A percentile compares a stretch with the other conserved stretches of the same genome.
These are phyloP conservation scores for Rhinolophus sinicus DNA, from an alignment of 2,113 vertebrate species.

Conservation along the genomic window DNA sequence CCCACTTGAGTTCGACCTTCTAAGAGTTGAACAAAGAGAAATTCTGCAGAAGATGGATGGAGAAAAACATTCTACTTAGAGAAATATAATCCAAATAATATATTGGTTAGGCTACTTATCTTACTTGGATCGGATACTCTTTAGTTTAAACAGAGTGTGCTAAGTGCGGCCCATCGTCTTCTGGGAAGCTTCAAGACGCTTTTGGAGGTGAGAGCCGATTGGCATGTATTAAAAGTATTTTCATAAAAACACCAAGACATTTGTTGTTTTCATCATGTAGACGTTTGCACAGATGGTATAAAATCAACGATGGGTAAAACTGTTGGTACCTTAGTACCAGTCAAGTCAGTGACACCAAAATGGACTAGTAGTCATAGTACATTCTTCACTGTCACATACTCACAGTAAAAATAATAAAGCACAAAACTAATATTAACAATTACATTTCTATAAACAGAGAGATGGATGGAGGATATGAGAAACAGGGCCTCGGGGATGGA, in stretches of 20 bases:
- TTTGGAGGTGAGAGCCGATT: rapidly evolving
- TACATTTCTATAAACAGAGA: neutral
- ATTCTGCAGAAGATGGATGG: neutral
- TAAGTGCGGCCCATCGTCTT: neutral
- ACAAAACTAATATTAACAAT: neutral
- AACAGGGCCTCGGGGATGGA: neutral
- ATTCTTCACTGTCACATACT: neutral
- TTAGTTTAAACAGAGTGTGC: neutral
- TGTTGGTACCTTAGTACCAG: neutral
- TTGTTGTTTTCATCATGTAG: neutral
- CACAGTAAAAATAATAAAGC: neutral
- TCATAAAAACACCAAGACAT: neutral
- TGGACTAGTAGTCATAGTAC: neutral
- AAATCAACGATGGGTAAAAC: neutral
- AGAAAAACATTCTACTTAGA: neutral
- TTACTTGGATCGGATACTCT: neutral
- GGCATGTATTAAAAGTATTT: neutral
- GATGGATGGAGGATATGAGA: neutral
- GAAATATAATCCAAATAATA: neutral
- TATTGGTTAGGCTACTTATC: neutral
- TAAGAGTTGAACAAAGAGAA: neutral
- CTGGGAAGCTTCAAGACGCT: neutral
- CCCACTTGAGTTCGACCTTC: neutral
- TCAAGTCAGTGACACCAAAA: neutral
- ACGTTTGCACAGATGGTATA: neutral